A percentile compares a stretch with the other conserved stretches of the same genome.
Conservation (phyloP, 1,140 invertebrate species). For the Pseudomyrmex dendroicus region DNA sequence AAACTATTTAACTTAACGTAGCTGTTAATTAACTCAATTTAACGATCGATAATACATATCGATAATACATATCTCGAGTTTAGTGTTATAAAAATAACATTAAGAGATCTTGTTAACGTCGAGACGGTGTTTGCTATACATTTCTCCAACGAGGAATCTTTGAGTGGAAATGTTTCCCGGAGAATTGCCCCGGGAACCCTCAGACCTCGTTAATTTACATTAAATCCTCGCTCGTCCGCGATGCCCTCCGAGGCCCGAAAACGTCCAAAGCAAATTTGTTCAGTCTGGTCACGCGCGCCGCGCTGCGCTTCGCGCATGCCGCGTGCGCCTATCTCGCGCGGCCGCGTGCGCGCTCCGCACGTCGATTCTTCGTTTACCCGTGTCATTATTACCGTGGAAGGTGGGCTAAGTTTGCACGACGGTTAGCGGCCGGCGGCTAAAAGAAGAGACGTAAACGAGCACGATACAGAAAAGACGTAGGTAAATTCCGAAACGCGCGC, state of each 20-base stretch:
- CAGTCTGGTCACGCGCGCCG: slow-evolving; percentile 75
- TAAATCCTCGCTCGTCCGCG: slow-evolving; percentile 34
- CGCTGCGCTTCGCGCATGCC: slow-evolving; percentile 44
- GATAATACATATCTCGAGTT: not conserved
- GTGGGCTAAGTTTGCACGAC: slow-evolving; percentile 66
- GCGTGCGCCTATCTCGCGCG: slow-evolving; percentile 41
- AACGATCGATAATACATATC: not conserved
- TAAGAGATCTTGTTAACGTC: not conserved
- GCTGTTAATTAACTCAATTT: slow-evolving; percentile 3
- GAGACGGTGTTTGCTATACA: not conserved
- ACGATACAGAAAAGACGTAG: slow-evolving; percentile 18
- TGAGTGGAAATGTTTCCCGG: not conserved
- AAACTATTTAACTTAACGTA: not conserved
- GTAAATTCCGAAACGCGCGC: not conserved
- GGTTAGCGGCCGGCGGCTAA: slow-evolving; percentile 61
- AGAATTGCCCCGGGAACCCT: not conserved
- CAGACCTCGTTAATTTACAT: slow-evolving; percentile 71
- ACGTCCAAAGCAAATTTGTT: slow-evolving; percentile 73
- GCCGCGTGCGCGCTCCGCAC: slow-evolving; percentile 50
- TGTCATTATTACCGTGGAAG: slow-evolving; percentile 73
- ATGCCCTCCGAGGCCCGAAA: slow-evolving; percentile 52
- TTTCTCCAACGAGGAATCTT: not conserved
- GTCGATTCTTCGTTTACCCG: slow-evolving; percentile 69
- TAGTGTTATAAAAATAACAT: too few species aligned
- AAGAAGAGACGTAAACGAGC: slow-evolving; percentile 47